Conservation (phyloP, 1,140 invertebrate species). For the Macrotrachela quadricornifera region DNA sequence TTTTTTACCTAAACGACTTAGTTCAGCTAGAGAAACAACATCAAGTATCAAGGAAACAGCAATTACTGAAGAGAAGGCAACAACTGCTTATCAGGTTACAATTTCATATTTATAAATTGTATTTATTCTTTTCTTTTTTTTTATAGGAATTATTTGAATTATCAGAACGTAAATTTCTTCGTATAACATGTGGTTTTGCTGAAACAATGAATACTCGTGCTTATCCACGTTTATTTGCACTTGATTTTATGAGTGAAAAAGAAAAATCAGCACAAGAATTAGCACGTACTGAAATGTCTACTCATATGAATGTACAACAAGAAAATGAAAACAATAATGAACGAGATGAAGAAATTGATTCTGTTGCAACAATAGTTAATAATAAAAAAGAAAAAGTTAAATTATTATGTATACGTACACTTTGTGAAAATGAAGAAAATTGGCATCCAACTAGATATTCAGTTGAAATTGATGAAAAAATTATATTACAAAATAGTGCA, state of each 20-base stretch:
- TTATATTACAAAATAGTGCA: neutral
- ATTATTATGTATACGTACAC: slow-evolving; percentile 10
- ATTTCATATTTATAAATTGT: neutral
- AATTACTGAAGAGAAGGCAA: neutral
- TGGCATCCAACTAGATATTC: neutral
- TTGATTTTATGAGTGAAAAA: slow-evolving; percentile 8
- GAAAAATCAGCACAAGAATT: neutral
- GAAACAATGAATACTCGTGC: neutral
- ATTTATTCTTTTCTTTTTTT: neutral
- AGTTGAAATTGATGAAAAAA: neutral
- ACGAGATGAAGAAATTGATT: neutral
- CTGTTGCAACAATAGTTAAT: neutral
- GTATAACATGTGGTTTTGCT: slow-evolving; percentile 8
- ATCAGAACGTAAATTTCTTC: slow-evolving; percentile 12
- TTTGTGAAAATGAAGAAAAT: slow-evolving; percentile 11
- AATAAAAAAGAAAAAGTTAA: neutral
- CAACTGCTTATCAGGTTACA: neutral
- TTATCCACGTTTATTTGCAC: slow-evolving; percentile 11
- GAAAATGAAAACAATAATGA: neutral
- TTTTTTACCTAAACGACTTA: neutral
- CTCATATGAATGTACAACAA: neutral
- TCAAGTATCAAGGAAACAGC: neutral
- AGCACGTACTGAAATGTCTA: no score
- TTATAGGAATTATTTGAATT: slow-evolving; percentile 12
- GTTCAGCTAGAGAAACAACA: no score